A percentile compares a stretch with the other conserved stretches of the same genome.
phyloP scores from a whole-genome alignment of 1,140 invertebrate species.

The Drosophila suzukii region DNA sequence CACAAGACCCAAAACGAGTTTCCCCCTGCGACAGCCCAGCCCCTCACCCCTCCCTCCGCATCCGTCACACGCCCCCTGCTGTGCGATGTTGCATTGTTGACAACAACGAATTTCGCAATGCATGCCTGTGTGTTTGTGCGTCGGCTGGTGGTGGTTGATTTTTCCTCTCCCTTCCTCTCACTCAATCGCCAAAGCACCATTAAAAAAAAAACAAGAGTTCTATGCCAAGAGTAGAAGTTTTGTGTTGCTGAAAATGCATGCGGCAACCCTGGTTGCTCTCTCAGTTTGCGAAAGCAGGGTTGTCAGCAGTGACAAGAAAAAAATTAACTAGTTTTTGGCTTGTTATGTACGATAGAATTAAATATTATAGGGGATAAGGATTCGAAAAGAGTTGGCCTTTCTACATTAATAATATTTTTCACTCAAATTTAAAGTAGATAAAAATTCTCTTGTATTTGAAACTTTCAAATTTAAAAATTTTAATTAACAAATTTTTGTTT shows the following conservation, averaged over 20 bases:
- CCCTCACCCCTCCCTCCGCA: conserved; percentile 7
- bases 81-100: conserved; percentile 34
- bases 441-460: too few relatives aligned
- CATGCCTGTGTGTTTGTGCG: conserved; percentile 42
- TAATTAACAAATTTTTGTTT: too few relatives aligned
- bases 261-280: conserved; percentile 30
- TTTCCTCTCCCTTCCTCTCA: not conserved
- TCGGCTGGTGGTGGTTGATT: conserved; percentile 63
- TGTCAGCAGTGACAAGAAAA: conserved; percentile 19
- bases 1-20: conserved; percentile 70
- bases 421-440: too few relatives aligned
- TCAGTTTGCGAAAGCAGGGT: conserved; percentile 49
- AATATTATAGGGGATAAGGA: too few relatives aligned
- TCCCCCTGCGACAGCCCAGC: conserved; percentile 22
- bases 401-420: too few relatives aligned
- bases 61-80: conserved; percentile 26
- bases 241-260: conserved; percentile 48
- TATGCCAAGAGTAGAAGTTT: conserved; percentile 46
- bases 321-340: not conserved
- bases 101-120: conserved; percentile 72
- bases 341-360: not conserved
- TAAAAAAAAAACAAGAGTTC: conserved; percentile 74
- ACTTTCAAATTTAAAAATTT: too few relatives aligned
- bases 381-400: too few relatives aligned
- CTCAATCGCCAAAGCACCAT: conserved; percentile 15